Evolutionary conservation across 1,140 invertebrate species (phyloP).

Genomic region (Hylaeus volcanicus): DNA sequence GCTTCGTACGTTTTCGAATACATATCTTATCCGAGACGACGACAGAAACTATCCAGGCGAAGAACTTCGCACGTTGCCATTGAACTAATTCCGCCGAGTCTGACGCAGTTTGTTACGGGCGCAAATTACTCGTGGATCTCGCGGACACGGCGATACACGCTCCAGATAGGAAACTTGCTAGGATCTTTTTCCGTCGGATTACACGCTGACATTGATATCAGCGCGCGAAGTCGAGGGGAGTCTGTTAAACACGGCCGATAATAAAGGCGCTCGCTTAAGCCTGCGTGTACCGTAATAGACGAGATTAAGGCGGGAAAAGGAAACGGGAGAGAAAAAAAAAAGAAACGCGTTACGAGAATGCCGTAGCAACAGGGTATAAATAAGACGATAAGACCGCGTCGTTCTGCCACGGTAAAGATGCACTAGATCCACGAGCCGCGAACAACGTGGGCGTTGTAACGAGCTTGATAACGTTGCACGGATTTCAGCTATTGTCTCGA

Average conservation of each 20-base stretch:
- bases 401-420: conserved; percentile 19
- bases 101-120: not conserved
- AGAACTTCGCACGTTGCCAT: not conserved
- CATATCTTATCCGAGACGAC: conserved; percentile 4
- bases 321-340: not conserved
- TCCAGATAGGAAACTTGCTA: no score
- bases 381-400: conserved; percentile 36
- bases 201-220: conserved; percentile 32
- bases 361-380: conserved; percentile 17
- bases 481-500: conserved; percentile 4
- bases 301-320: conserved; percentile 11
- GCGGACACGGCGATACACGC: not conserved
- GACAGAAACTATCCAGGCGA: conserved; percentile 1
- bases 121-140: not conserved
- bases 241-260: conserved; percentile 22
- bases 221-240: not conserved
- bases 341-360: conserved; percentile 22
- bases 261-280: conserved; percentile 30
- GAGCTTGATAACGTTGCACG: conserved; percentile 1
- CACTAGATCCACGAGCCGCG: conserved; percentile 35
- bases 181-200: conserved; percentile 9
- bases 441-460: conserved; percentile 21
- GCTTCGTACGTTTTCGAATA: not conserved
- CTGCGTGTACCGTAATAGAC: conserved; percentile 34
- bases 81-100: not conserved